Conservation (phyloP, 2,113 vertebrate species). For the Myxocyprinus asiaticus region DNA sequence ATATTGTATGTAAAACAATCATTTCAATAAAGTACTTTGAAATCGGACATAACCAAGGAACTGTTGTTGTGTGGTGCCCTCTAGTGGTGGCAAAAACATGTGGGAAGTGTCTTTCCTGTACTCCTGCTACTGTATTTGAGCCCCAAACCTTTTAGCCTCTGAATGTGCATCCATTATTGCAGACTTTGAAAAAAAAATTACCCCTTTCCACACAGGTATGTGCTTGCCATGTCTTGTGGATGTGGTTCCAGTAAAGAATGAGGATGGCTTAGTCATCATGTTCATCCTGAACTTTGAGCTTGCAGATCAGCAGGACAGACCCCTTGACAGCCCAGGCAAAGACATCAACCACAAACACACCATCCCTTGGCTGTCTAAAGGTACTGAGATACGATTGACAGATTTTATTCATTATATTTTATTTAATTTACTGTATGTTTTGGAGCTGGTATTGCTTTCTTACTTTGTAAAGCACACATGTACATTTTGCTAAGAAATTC, state of each 20-base stretch:
- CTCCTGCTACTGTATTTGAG: no score
- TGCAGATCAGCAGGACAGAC: conserved; percentile 74
- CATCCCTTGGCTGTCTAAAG: conserved; percentile 75
- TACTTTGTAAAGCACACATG: no score
- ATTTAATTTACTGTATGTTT: no score
- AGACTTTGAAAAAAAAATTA: no score
- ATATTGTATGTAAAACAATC: no score
- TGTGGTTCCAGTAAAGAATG: conserved; percentile 88
- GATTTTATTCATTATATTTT: neutral
- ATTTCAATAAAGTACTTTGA: no score
- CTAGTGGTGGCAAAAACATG: conserved; percentile 43
- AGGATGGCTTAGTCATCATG: conserved; percentile 88
- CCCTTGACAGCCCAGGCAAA: conserved; percentile 42
- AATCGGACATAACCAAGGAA: neutral
- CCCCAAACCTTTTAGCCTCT: no score
- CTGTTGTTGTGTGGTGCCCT: conserved; percentile 38
- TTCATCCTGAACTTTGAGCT: conserved; percentile 92
- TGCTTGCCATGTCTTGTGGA: conserved; percentile 86
- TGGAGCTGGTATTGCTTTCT: no score
- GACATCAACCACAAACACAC: conserved; percentile 76
- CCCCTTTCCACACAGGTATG: conserved; percentile 70
- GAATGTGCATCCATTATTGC: no score
- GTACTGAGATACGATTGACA: conserved; percentile 58
- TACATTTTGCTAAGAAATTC: no score
- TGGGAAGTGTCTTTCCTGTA: no score